Base-by-base conservation (phyloP, 2,888 invertebrate species). In the Ormyrus rosae region DNA sequence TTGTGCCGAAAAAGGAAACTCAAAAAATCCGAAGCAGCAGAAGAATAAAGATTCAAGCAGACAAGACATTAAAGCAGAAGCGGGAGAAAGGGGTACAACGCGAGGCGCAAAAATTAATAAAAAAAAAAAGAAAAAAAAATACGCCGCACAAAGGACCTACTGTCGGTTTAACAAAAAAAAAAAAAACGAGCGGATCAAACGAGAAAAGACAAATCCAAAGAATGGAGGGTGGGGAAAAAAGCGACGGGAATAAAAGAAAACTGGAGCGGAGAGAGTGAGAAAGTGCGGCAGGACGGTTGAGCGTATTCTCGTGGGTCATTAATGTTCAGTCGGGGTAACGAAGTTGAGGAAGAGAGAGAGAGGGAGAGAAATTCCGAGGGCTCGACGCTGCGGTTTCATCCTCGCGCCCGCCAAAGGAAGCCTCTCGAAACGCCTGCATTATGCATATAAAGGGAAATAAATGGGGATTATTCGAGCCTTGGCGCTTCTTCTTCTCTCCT, bases 231-330 rank as follows among this genome's bases (percentile, higher is more conserved):
- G 19, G 19, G 19, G 2, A 2, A 19, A 19, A 19, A 19, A 19
- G 19, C 19, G 19, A 2, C 19, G 19, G 6, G 19, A 56, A 56
- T 56, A n/a, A 56, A n/a, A 56, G 60, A 60, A 7, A 10, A 19
- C 19, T 6, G 46, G 48, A 64, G 34, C 7, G 50, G 8, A 34
- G 64, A 19, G 65, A 65, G 45, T 4, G 45, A 46, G 13, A 55
- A 46, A 55, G 63, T 46, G 60, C 63, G 50, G 11, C 46, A 7
- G 34, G 71, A 58, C 74, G 71, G 55, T 83, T 80, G 80, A 83
- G 85, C 85, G 84, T 85, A 85, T 86, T 85, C 86, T 87, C 85
- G 84, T 84, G 86, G 86, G 85, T 88, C 87, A 88, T 87, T 88
- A 88, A 86, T 85, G 85, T 86, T 86, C 84, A 84, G 68, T 83